Base-by-base conservation (phyloP, 2,888 invertebrate genomes). In the Lobophora halterata region DNA sequence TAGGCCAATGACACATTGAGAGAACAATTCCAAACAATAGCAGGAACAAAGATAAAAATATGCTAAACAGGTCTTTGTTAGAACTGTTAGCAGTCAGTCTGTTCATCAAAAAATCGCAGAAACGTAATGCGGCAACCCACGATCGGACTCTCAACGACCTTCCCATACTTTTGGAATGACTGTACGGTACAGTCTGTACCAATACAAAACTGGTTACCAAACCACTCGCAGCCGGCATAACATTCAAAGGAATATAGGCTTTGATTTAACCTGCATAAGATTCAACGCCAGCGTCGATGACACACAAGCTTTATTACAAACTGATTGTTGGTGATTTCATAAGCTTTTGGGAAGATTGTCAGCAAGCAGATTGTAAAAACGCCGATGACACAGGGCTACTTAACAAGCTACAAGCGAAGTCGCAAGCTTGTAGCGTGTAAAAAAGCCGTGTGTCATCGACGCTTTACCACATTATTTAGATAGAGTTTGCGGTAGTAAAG, bases 121-220 rank as follows among this genome's bases (percentile, higher is more conserved):
- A 30, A 31, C 30, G 5, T 34, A 37, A 25, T 44, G 21, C 32
- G 19, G 19, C 18, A 29, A 14, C 26, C 10, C 39, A 40, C 25
- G 20, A 51, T 48, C 50, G 37, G n/a, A n/a, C n/a, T n/a, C n/a
- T n/a, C 21, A 38, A 33, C 47, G 63, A 59, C 63, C 61, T 65
- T 63, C 57, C 47, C 52, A 65, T 61, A 53, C 39, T 55, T 59
- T 58, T 53, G 39, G 46, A 49, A 55, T 63, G 65, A 65, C 49
- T 63, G 53, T 55, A 33, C 8, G 8, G 5, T 1, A 12, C 6
- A 11, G n/a, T n/a, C n/a, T n/a, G n/a, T n/a, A n/a, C n/a, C n/a
- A n/a, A n/a, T n/a, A n/a, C 44, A 28, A 20, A 52, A 56, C 57
- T 11, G 54, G 46, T 50, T 39, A 27, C 47, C 52, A 11, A 17